These are phyloP conservation scores for Pectinophora gossypiella DNA, from an alignment of 1,140 invertebrate genomes.

Conservation along the genomic window DNA sequence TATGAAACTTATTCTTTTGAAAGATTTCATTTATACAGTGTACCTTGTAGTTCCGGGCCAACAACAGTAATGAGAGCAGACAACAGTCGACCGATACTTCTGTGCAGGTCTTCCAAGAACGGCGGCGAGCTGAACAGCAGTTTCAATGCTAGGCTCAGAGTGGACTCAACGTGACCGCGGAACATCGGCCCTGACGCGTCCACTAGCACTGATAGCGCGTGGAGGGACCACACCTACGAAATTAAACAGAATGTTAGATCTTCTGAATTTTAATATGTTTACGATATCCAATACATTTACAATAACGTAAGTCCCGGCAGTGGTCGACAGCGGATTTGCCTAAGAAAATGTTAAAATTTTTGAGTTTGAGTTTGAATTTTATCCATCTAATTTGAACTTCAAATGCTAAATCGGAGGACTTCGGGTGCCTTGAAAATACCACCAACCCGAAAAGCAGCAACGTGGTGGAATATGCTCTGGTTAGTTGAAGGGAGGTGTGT, in stretches of 20 bases:
- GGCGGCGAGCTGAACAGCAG: conserved; percentile 92
- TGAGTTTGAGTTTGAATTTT: too few species aligned
- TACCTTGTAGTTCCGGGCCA: conserved; percentile 96
- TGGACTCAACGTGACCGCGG: conserved; percentile 96
- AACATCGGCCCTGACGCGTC: conserved; percentile 99
- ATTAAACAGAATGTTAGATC: conserved; percentile 10
- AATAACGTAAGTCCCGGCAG: too few species aligned
- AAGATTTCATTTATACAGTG: conserved; percentile 42
- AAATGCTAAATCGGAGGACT: too few species aligned
- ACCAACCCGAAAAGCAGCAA: too few species aligned
- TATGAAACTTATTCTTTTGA: too few species aligned
- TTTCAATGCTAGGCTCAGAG: conserved; percentile 91
- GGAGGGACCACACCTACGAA: conserved; percentile 93
- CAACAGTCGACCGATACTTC: conserved; percentile 93
- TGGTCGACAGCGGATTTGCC: too few species aligned
- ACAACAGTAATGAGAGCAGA: conserved; percentile 97
- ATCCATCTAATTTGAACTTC: too few species aligned
- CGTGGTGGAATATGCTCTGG: too few species aligned
- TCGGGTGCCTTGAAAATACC: too few species aligned
- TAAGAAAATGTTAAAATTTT: too few species aligned
- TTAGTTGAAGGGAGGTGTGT: too few species aligned
- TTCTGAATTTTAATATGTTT: not conserved
- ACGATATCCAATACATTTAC: not conserved
- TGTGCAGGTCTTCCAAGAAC: conserved; percentile 92
- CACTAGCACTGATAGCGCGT: conserved; percentile 95